These are phyloP conservation scores for Caenorhabditis elegans DNA, from an alignment of 1,140 invertebrate species.

Conservation along the genomic window WBcel235 BX284604.4:13137001-13137500, in stretches of 20 bases:
- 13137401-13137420: slow-evolving; percentile 1
- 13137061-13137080: slow-evolving; percentile 5
- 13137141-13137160: too few species aligned
- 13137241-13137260: too few species aligned
- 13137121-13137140: background rate
- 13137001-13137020: background rate
- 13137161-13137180: too few species aligned
- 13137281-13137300: too few species aligned
- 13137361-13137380: background rate
- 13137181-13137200: too few species aligned
- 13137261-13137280: too few species aligned
- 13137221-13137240: too few species aligned
- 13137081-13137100: background rate
- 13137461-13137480: background rate
- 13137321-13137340: too few species aligned
- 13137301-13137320: too few species aligned
- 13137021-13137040: background rate
- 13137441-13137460: background rate
- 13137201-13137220: too few species aligned
- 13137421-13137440: background rate
- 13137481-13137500: background rate
- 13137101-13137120: background rate
- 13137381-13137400: background rate
- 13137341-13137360: too few species aligned
- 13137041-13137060: background rate